A percentile compares a stretch with the other conserved stretches of the same genome.
These are phyloP conservation scores for Lathamus discolor DNA, from an alignment of 2,113 vertebrate species.

Conservation along the genomic window DNA sequence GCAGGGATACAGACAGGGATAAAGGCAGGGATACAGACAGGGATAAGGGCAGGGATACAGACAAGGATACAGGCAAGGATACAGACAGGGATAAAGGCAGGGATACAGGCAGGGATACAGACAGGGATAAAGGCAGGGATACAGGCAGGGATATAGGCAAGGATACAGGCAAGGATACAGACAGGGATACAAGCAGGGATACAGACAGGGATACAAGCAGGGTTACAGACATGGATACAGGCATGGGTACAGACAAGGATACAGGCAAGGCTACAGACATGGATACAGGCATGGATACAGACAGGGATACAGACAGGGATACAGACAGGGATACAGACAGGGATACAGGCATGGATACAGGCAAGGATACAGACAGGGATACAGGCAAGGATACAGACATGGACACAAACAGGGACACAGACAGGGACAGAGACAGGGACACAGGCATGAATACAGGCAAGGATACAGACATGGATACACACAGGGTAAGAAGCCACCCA, in stretches of 20 bases:
- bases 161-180: neutral
- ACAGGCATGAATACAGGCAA: neutral
- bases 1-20: neutral
- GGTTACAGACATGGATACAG: neutral
- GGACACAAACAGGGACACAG: neutral
- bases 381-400: neutral
- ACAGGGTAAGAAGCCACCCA: neutral
- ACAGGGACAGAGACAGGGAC: accelerated
- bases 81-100: neutral
- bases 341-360: too few relatives aligned
- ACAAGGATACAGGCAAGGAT: neutral
- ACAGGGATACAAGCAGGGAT: neutral
- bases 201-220: neutral
- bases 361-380: too few relatives aligned
- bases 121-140: neutral
- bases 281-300: neutral
- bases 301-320: neutral
- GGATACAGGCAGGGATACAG: too few relatives aligned
- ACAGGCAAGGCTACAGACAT: neutral
- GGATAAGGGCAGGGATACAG: neutral
- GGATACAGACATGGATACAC: neutral
- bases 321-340: neutral
- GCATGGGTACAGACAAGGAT: neutral
- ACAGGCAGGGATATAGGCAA: neutral
- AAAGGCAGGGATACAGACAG: neutral